Conservation (phyloP, 2,113 vertebrate species). For the Uropsilus gracilis region DNA sequence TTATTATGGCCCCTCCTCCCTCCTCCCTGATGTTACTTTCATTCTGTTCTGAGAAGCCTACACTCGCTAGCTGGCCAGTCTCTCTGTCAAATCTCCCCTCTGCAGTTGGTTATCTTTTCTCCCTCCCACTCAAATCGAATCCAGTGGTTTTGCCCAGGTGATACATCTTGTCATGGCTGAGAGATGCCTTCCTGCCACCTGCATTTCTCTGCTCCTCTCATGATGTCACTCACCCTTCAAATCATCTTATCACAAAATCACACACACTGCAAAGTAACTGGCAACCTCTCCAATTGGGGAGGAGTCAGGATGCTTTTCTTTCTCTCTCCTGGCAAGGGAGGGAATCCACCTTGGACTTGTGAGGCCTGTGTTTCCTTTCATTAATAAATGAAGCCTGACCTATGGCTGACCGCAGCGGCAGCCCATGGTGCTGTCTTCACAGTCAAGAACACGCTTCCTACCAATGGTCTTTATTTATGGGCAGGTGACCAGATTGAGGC, state of each 20-base stretch:
- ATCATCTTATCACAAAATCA: slow-evolving; percentile 58
- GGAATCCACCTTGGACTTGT: not conserved
- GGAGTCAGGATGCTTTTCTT: slow-evolving; percentile 49
- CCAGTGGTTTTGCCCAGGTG: not conserved
- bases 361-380: slow-evolving; percentile 1
- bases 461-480: slow-evolving; percentile 24
- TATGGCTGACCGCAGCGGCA: not conserved
- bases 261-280: not conserved
- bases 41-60: not conserved
- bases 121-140: not conserved
- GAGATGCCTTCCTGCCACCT: slow-evolving; percentile 45
- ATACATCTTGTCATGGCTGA: not conserved
- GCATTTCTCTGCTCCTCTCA: not conserved
- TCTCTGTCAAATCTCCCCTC: not conserved
- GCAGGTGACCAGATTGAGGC: not conserved
- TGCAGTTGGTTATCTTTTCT: not conserved
- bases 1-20: not conserved
- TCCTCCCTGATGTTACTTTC: not conserved
- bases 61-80: not conserved
- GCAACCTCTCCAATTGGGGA: slow-evolving; percentile 16
- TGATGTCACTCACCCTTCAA: slow-evolving; percentile 54
- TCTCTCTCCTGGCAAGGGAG: not conserved
- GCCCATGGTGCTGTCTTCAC: not conserved
- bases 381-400: slow-evolving; percentile 64
- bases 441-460: not conserved